Evolutionary conservation across 2,797 vertebrate genomes (phyloP).

Genomic region (Fringilla coelebs): DNA sequence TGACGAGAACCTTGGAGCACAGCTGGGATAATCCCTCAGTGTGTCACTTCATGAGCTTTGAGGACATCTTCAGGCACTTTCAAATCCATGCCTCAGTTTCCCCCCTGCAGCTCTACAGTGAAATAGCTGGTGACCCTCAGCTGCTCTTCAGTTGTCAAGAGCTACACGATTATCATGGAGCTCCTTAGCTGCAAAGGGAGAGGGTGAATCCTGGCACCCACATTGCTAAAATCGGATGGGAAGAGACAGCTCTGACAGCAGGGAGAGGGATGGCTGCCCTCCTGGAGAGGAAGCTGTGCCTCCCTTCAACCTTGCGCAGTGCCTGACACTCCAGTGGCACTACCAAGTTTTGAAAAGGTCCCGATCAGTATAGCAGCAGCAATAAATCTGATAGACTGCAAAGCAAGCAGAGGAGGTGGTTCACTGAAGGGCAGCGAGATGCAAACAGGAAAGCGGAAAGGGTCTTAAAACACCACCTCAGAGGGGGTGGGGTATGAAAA

Average conservation of each 20-base stretch:
- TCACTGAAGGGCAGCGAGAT: neutral
- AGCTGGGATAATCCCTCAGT: fast-evolving
- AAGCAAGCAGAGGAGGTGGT: neutral
- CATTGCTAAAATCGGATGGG: neutral
- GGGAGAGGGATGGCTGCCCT: neutral
- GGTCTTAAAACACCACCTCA: neutral
- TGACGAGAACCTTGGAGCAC: neutral
- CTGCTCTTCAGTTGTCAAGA: neutral
- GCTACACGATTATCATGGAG: neutral
- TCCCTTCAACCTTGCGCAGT: neutral
- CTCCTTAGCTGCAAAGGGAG: neutral
- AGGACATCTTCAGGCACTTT: neutral
- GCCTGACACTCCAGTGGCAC: neutral
- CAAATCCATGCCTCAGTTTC: neutral
- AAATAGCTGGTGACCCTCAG: neutral
- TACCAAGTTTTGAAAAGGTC: neutral
- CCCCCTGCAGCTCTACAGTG: neutral
- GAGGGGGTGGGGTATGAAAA: neutral
- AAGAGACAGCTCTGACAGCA: neutral
- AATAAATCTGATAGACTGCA: neutral
- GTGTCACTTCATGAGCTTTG: neutral
- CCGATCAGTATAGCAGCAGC: neutral
- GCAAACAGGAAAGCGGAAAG: neutral
- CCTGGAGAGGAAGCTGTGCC: neutral
- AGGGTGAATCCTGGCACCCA: neutral